Evolutionary conservation across 2,113 vertebrate genomes (phyloP).

Genomic region (Nicator chloris): DNA sequence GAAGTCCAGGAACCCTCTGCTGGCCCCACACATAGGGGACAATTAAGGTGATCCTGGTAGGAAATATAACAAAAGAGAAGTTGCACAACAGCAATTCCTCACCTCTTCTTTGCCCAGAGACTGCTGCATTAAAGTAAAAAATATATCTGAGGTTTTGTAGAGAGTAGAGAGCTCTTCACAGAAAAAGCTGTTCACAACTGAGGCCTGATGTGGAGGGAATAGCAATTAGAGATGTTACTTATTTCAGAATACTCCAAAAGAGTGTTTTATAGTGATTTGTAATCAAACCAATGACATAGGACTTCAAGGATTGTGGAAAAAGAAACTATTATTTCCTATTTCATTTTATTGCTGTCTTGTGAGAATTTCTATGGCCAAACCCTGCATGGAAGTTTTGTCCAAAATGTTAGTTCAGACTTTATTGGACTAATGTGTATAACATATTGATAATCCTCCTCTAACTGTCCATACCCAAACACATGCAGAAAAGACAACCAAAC

Average conservation of each 20-base stretch:
- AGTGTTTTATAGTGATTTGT: not conserved
- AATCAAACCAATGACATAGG: not conserved
- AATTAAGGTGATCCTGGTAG: not conserved
- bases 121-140: not conserved
- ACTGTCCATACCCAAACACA: not conserved
- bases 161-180: not conserved
- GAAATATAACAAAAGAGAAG: not conserved
- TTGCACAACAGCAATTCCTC: not conserved
- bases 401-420: not conserved
- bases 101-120: not conserved
- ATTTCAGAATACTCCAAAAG: not conserved
- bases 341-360: not conserved
- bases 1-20: not conserved
- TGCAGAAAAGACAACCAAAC: not conserved
- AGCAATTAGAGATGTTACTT: not conserved
- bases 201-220: not conserved
- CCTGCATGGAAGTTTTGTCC: not conserved
- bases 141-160: not conserved
- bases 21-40: accelerated
- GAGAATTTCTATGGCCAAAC: not conserved
- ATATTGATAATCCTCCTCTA: not conserved
- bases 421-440: not conserved
- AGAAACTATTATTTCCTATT: not conserved
- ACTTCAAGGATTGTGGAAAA: not conserved
- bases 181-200: not conserved